Conservation (phyloP, 2,888 invertebrate species). For the Pinctada fucata region DNA sequence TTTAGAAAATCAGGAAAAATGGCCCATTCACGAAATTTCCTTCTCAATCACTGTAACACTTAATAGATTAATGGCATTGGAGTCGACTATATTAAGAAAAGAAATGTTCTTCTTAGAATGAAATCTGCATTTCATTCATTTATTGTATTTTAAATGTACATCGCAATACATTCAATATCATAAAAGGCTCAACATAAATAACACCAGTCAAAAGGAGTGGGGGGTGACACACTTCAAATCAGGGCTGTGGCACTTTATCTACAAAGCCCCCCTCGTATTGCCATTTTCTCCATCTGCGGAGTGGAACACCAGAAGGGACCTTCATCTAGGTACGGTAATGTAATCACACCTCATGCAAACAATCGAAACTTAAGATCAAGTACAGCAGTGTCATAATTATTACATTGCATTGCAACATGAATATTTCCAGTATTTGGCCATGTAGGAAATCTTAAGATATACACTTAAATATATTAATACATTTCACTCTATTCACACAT, state of each 20-base stretch:
- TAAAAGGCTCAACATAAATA: conserved; percentile 27
- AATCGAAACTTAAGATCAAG: background rate
- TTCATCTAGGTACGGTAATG: background rate
- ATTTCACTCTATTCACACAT: background rate
- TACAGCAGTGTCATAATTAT: background rate
- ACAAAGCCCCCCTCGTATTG: no score
- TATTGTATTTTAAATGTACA: conserved; percentile 25
- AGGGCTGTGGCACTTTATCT: background rate
- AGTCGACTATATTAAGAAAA: no score
- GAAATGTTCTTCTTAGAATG: no score
- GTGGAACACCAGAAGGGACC: background rate
- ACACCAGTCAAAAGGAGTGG: conserved; percentile 19
- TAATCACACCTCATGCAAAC: background rate
- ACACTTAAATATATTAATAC: background rate
- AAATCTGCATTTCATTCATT: conserved; percentile 27
- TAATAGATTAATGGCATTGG: no score
- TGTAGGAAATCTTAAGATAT: background rate
- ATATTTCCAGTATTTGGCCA: background rate
- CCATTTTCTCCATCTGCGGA: background rate
- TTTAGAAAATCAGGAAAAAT: no score
- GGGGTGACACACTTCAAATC: background rate
- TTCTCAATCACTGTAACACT: no score
- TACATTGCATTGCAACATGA: background rate
- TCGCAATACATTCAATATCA: conserved; percentile 33
- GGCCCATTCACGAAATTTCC: no score